phyloP scores from a whole-genome alignment of 2,888 invertebrate genomes.

The Ennomos quercinarius region DNA sequence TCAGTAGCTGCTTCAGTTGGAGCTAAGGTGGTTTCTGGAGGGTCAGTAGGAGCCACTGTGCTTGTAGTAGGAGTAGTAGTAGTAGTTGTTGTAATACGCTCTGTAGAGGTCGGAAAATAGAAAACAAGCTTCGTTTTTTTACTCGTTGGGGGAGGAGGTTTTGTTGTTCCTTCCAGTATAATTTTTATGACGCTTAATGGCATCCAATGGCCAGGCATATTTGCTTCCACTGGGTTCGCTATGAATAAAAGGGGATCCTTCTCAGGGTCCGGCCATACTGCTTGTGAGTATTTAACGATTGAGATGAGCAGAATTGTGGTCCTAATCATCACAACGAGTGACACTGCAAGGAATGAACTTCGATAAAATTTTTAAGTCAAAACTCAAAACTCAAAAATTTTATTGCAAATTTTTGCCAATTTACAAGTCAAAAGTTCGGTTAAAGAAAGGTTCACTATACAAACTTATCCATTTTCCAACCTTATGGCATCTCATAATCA shows the following conservation, averaged over 20 bases:
- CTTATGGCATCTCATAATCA: too few relatives aligned
- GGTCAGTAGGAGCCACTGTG: conserved; percentile 1
- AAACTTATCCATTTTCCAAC: too few relatives aligned
- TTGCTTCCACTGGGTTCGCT: conserved; percentile 65
- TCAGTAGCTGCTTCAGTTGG: conserved; percentile 26
- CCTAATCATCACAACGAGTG: conserved; percentile 16
- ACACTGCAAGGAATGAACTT: background rate
- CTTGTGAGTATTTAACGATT: too few relatives aligned
- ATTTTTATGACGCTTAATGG: conserved; percentile 61
- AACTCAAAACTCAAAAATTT: too few relatives aligned
- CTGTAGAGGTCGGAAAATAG: conserved; percentile 22
- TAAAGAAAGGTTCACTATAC: too few relatives aligned
- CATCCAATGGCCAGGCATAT: conserved; percentile 69
- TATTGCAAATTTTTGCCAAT: too few relatives aligned
- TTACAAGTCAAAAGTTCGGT: too few relatives aligned
- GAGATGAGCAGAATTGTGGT: conserved; percentile 16
- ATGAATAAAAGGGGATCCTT: conserved; percentile 52
- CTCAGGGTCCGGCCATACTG: conserved; percentile 40
- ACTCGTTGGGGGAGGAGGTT: background rate
- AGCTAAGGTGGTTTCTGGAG: conserved; percentile 5
- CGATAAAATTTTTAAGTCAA: too few relatives aligned
- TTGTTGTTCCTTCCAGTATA: conserved; percentile 19
- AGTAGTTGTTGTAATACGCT: conserved; percentile 18
- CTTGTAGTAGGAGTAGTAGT: conserved; percentile 24
- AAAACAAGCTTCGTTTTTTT: background rate